These are phyloP conservation scores for Drosophila lacertosa DNA, from an alignment of 1,140 invertebrate species.

Conservation along the genomic window DNA sequence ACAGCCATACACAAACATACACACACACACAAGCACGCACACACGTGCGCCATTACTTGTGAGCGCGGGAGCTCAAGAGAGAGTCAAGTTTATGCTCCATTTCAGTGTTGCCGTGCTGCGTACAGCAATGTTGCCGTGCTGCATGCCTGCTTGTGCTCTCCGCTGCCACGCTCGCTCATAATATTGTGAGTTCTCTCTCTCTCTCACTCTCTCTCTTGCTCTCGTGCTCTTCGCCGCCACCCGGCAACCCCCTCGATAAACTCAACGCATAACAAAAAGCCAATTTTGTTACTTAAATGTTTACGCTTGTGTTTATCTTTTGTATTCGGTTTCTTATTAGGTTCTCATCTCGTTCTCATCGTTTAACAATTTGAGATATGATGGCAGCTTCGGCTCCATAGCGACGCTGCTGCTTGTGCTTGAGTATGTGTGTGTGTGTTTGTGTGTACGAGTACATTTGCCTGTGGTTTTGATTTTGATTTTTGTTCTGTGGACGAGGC, in stretches of 20 bases:
- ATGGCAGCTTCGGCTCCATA: conserved; percentile 45
- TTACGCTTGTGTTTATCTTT: conserved; percentile 84
- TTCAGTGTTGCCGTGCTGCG: conserved; percentile 64
- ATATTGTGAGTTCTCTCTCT: too few relatives aligned
- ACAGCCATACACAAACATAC: conserved; percentile 48
- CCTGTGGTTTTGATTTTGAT: conserved; percentile 52
- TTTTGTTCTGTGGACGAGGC: conserved; percentile 42
- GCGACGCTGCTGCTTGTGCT: conserved; percentile 11
- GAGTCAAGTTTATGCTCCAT: conserved; percentile 25
- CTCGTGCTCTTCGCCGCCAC: conserved; percentile 17
- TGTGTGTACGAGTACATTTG: conserved; percentile 33
- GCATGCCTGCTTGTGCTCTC: conserved; percentile 13
- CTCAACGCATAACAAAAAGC: conserved; percentile 78
- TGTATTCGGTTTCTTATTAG: conserved; percentile 84
- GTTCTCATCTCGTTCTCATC: conserved; percentile 83
- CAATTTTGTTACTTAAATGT: conserved; percentile 84
- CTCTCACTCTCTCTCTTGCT: conserved; percentile 13
- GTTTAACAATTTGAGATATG: conserved; percentile 83
- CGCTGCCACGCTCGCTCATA: too few relatives aligned
- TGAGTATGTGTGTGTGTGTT: conserved; percentile 29
- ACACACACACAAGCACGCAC: conserved; percentile 29
- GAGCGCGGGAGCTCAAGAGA: conserved; percentile 13
- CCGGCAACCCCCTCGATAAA: conserved; percentile 30
- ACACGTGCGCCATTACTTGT: conserved; percentile 61
- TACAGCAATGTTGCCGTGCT: conserved; percentile 52